Percentiles rank a stretch among this genome's conserved stretches.
Conservation (phyloP, 2,888 invertebrate species). For the Cheilosia grossa region DNA sequence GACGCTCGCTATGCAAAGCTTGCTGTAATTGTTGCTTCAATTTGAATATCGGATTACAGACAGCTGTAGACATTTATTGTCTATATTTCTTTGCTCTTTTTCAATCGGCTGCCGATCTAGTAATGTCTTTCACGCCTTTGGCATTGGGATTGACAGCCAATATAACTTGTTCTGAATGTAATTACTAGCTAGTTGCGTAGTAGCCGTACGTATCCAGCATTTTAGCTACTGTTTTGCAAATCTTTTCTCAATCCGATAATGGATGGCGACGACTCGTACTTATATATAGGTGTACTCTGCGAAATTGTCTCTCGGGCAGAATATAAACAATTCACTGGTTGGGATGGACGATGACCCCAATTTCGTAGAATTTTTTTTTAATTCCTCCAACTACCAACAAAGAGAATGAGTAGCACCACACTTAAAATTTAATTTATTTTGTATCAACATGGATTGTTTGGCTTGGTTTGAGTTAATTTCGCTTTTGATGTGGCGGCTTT, state of each 20-base stretch:
- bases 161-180: slow-evolving; percentile 47
- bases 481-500: slow-evolving; percentile 36
- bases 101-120: slow-evolving; percentile 36
- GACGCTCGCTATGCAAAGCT: slow-evolving; percentile 4
- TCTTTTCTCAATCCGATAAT: neutral
- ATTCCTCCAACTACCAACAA: slow-evolving; percentile 7
- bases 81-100: slow-evolving; percentile 26
- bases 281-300: slow-evolving; percentile 3
- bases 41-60: slow-evolving; percentile 66
- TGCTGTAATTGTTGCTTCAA: slow-evolving; percentile 39
- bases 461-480: slow-evolving; percentile 30
- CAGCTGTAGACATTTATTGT: slow-evolving; percentile 53
- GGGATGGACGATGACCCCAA: slow-evolving; percentile 66
- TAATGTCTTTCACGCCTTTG: slow-evolving; percentile 50
- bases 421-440: slow-evolving; percentile 53
- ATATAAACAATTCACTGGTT: slow-evolving; percentile 6
- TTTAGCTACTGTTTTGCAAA: slow-evolving; percentile 24
- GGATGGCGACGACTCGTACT: neutral
- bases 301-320: neutral
- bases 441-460: slow-evolving; percentile 35
- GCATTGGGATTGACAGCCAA: slow-evolving; percentile 50
- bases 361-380: slow-evolving; percentile 32
- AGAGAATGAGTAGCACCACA: slow-evolving; percentile 34
- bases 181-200: slow-evolving; percentile 10
- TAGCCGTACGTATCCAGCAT: neutral